Base-by-base conservation (phyloP, 1,140 invertebrate genomes). In the Pomacea maculata region DNA sequence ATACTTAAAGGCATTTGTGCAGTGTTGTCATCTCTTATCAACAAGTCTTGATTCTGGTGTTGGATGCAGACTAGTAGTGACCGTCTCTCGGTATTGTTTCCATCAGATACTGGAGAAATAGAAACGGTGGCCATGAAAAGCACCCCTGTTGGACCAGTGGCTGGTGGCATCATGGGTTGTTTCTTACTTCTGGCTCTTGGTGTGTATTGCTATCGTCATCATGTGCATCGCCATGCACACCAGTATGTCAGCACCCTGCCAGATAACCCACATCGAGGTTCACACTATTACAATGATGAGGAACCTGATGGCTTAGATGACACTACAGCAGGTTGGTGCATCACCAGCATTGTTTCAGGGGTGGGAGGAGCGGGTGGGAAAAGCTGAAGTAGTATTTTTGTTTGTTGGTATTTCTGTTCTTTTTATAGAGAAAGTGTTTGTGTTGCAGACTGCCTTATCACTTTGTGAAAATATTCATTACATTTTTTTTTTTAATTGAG, bases 71-170 rank as follows among this genome's bases (percentile, higher is more conserved):
- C 64, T 10, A 45, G 34, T 45, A 45, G 34, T 45, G 34, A 45
- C 34, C 79, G 55, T 52, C 67, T 45, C 19, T 82, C 68, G 21
- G 74, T 45, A 25, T 80, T 54, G 54, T 79, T 81, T 89, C 19
- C 81, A 93, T 92, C 92, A 87, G 90, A 91, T 67, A 89, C 92
- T 19, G 90, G 91, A 8, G 89, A 89, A 8, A 91, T 92, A 55
- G 93, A 93, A 55, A 89, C 90, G 29, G 81, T 91, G 12, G 85
- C 86, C 9, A 89, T 91, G 17, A 93, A 93, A 79, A 93, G 92
- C 90, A 92, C 93, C 1, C 94, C 94, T 1, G 92, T 95, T 1
- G 93, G 94, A 21, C 93, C 94, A 55, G 94, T 95, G 45, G 93
- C 94, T 55, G 94, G 93, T 54, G 94, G 93, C 15, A 93, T 95